Conservation (phyloP, 2,888 invertebrate species). For the Chrysopilus asiliformis region DNA sequence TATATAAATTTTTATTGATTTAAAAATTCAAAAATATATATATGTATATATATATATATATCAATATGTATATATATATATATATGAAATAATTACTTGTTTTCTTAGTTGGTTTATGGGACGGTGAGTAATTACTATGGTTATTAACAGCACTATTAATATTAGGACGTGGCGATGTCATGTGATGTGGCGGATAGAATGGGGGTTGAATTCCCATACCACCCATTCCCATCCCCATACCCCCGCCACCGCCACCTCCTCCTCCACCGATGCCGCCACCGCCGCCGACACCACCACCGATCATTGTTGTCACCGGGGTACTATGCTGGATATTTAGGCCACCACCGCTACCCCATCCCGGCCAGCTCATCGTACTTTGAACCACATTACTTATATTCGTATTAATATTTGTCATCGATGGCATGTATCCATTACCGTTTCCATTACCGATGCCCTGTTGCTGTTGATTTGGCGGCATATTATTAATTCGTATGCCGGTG, state of each 20-base stretch:
- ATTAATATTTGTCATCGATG: slow-evolving; percentile 23
- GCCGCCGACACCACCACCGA: too few species aligned
- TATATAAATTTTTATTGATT: too few species aligned
- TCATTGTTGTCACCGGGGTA: slow-evolving; percentile 18
- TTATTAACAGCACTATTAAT: slow-evolving; percentile 25
- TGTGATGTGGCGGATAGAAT: slow-evolving; percentile 23
- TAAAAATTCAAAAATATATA: too few species aligned
- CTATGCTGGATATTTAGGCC: slow-evolving; percentile 17
- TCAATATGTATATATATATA: too few species aligned
- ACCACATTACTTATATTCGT: slow-evolving; percentile 29
- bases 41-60: too few species aligned
- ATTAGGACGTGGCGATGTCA: slow-evolving; percentile 22
- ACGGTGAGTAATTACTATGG: slow-evolving; percentile 26
- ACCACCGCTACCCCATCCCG: slow-evolving; percentile 18
- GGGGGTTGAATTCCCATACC: slow-evolving; percentile 20
- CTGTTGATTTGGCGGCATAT: slow-evolving; percentile 28
- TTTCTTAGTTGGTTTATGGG: slow-evolving; percentile 51
- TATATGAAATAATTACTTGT: slow-evolving; percentile 38
- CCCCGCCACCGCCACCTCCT: too few species aligned
- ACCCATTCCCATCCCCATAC: too few species aligned
- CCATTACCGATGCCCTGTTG: slow-evolving; percentile 16
- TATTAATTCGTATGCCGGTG: slow-evolving; percentile 33
- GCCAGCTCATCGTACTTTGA: slow-evolving; percentile 29
- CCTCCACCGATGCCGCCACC: too few species aligned
- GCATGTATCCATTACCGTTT: slow-evolving; percentile 12